Conservation (phyloP, 2,888 invertebrate species). For the Trypoxylon attenuatum region DNA sequence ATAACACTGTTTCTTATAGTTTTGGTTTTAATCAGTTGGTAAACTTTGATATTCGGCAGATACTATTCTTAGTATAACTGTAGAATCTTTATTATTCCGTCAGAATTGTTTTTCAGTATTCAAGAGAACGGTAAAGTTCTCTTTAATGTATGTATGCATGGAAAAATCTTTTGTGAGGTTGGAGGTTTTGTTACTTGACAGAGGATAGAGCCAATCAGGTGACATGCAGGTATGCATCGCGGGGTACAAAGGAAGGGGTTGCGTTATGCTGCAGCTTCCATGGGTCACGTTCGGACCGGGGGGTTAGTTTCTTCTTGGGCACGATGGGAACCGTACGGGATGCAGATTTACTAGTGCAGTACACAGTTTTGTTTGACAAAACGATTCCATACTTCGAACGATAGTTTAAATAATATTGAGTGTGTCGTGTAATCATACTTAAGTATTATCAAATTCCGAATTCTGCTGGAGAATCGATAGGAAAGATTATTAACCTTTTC, state of each 20-base stretch:
- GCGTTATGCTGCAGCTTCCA: slow-evolving; percentile 26
- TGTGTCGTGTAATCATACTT: too few relatives aligned
- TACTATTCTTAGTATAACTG: not conserved
- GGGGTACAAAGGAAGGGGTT: slow-evolving; percentile 48
- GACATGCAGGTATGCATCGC: slow-evolving; percentile 41
- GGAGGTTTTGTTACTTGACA: slow-evolving; percentile 17
- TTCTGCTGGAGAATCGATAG: too few relatives aligned
- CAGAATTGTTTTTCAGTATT: too few relatives aligned
- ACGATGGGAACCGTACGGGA: slow-evolving; percentile 21
- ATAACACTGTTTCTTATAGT: too few relatives aligned
- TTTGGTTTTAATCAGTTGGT: not conserved
- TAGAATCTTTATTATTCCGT: not conserved
- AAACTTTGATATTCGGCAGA: not conserved
- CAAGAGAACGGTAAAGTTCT: too few relatives aligned
- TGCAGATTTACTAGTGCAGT: slow-evolving; percentile 6
- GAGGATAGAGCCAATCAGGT: slow-evolving; percentile 34
- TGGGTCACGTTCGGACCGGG: slow-evolving; percentile 20
- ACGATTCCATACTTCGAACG: too few relatives aligned
- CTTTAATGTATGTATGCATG: too few relatives aligned
- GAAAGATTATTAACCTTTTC: too few relatives aligned
- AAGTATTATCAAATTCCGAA: too few relatives aligned
- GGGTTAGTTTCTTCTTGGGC: slow-evolving; percentile 50
- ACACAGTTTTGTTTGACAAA: slow-evolving; percentile 2
- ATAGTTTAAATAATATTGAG: too few relatives aligned
- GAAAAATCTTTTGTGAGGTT: too few relatives aligned